Evolutionary conservation across 2,797 vertebrate genomes (phyloP).

Genomic region (Phalloptychus januarius): DNA sequence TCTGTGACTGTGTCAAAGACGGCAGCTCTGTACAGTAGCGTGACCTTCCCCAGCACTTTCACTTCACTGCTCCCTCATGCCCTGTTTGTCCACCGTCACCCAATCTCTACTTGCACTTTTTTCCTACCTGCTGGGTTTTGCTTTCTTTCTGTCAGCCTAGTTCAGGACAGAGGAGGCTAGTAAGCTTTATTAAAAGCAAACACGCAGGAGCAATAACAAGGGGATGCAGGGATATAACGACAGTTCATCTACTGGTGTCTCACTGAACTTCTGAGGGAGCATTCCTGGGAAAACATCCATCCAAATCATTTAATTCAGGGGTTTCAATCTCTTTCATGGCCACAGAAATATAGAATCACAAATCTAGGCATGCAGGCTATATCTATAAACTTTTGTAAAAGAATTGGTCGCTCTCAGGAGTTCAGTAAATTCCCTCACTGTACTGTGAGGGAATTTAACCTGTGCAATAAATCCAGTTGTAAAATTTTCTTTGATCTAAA

Average conservation of each 20-base stretch:
- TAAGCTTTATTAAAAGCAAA: constrained; percentile 81
- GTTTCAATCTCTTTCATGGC: neutral
- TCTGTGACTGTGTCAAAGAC: constrained; percentile 30
- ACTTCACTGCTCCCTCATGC: neutral
- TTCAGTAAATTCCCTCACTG: neutral
- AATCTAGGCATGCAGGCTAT: neutral
- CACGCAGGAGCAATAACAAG: constrained; percentile 62
- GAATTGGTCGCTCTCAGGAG: neutral
- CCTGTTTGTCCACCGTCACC: constrained; percentile 17
- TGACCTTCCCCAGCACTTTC: constrained; percentile 39
- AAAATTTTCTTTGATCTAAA: neutral
- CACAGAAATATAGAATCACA: neutral
- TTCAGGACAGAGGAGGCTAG: constrained; percentile 50
- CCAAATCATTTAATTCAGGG: neutral
- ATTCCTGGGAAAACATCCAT: constrained; percentile 38
- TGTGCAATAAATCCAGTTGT: neutral
- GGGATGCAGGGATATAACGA: constrained; percentile 52
- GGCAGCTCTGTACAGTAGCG: neutral
- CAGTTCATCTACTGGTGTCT: constrained; percentile 69
- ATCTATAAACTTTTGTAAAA: neutral
- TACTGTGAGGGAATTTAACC: neutral
- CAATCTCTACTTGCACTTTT: constrained; percentile 25
- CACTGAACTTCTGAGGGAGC: constrained; percentile 48
- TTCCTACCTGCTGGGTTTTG: constrained; percentile 37
- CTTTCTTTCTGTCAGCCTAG: constrained; percentile 28